Base-by-base conservation (phyloP, 1,140 invertebrate species). In the Carposina sasakii region DNA sequence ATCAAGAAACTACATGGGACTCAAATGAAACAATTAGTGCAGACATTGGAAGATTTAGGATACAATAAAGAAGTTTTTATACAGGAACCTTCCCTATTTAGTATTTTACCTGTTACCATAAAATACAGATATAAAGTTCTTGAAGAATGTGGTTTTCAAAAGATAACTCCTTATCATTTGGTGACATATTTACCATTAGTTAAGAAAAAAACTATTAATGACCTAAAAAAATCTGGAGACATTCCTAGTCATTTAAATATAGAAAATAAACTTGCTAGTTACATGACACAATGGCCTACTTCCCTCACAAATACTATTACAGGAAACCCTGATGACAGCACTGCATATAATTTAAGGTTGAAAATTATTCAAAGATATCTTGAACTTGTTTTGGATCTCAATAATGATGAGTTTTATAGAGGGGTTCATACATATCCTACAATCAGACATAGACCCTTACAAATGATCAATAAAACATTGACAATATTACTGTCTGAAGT, bases 391-490 rank as follows among this genome's bases (percentile, higher is more conserved):
- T 61, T 88, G 10, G 68, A 86, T 60, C 54, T 87, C 8, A 76
- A 69, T 21, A 54, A 77, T 28, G 71, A 85, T 42, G 77, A 85
- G 57, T 81, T 86, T 63, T 44, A 71, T 15, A 71, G 73, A 53
- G 66, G 81, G 2, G 47, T 81, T 34, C 47, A 68, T 57, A 85
- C 83, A 33, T 87, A 88, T 60, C 73, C 71, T 41, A 81, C 77
- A 26, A 66, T 87, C 5, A 77, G 76, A 63, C 76, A 85, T 60
- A 83, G 81, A 28, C 87, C 86, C 28, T 65, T 88, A 10, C 59
- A 71, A 67, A 48, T 70, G 36, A 71, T 87, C 16, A 72, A 78
- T 60, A 63, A 82, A 69, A 82, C 73, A 44, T 66, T 90, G 31
- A 48, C 67, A 41, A 65, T 87, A 39, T 63, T 89, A 21, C 74